phyloP scores from a whole-genome alignment of 2,113 vertebrate species.

The Dolichallabes microphthalmus region DNA sequence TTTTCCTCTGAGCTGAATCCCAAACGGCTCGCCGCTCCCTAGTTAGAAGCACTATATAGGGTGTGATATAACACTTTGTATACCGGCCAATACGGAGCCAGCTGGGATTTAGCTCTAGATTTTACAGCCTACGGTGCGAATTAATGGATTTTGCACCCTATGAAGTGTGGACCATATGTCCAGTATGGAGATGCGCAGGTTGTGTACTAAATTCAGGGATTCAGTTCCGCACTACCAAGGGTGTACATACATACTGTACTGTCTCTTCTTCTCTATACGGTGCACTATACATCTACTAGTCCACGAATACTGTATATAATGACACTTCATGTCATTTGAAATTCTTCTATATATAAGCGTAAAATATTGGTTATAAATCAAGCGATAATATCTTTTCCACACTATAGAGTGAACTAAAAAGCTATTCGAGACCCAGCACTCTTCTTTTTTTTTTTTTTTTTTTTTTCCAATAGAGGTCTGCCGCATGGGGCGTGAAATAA shows the following conservation, averaged over 20 bases:
- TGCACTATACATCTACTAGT: neutral
- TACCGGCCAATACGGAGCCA: neutral
- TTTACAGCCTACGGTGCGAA: constrained; percentile 1
- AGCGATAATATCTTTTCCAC: constrained; percentile 5
- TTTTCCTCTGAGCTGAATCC: neutral
- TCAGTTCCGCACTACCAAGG: no score
- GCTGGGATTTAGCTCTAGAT: neutral
- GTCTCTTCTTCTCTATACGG: neutral
- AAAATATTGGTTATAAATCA: neutral
- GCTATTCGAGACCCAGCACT: neutral
- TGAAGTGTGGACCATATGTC: neutral
- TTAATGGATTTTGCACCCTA: constrained; percentile 3
- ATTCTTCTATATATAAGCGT: neutral
- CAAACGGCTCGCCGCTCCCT: constrained; percentile 5
- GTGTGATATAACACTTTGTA: neutral
- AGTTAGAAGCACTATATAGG: neutral
- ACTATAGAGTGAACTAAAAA: constrained; percentile 10
- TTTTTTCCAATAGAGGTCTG: constrained; percentile 12
- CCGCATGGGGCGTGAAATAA: constrained; percentile 18
- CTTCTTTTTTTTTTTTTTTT: neutral
- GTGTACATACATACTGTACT: neutral
- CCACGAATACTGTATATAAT: neutral
- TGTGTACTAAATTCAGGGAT: neutral
- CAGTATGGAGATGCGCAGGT: neutral
- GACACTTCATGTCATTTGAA: neutral